Evolutionary conservation across 1,140 invertebrate species (phyloP).

Genomic region (Grapholita molesta): DNA sequence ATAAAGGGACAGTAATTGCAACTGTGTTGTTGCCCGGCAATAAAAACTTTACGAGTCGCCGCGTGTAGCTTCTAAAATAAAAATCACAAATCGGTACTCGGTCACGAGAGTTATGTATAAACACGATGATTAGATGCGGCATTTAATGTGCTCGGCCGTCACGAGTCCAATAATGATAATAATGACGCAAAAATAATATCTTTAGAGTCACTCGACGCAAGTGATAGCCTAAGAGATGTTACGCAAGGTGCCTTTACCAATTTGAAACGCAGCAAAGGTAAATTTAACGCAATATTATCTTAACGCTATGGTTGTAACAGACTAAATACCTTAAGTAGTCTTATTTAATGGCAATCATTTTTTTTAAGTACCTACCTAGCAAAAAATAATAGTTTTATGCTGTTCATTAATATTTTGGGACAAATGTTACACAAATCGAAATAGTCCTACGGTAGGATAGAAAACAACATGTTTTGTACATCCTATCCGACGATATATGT

Average conservation of each 20-base stretch:
- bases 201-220: not conserved
- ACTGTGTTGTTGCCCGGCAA: slow-evolving; percentile 29
- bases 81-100: slow-evolving; percentile 18
- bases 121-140: slow-evolving; percentile 28
- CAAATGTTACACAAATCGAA: no score
- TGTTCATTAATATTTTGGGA: no score
- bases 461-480: no score
- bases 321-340: no score
- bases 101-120: slow-evolving; percentile 17
- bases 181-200: slow-evolving; percentile 11
- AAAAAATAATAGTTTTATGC: no score
- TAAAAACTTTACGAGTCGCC: slow-evolving; percentile 40
- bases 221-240: not conserved
- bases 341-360: no score
- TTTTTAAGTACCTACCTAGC: no score
- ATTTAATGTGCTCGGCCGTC: slow-evolving; percentile 17
- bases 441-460: no score
- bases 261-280: not conserved
- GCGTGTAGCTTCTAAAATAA: slow-evolving; percentile 30
- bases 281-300: not conserved
- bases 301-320: not conserved
- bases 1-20: slow-evolving; percentile 17
- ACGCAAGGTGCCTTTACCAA: not conserved
- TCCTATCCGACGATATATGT: no score
- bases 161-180: slow-evolving; percentile 7